These are phyloP conservation scores for Hylaeus anthracinus DNA, from an alignment of 1,140 invertebrate species.

Conservation along the genomic window DNA sequence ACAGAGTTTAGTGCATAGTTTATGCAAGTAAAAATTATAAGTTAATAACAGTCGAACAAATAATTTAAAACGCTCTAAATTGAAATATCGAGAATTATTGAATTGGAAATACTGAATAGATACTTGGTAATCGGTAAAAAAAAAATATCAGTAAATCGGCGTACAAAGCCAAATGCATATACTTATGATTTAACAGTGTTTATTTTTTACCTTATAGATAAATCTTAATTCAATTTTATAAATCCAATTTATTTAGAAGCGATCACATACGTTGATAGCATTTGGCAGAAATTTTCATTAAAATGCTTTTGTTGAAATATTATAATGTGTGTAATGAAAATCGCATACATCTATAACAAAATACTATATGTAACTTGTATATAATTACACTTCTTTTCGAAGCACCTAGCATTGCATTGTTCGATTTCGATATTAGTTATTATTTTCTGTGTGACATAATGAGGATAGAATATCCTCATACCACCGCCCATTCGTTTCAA, in stretches of 20 bases:
- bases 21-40: neutral
- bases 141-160: neutral
- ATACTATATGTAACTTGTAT: conserved; percentile 32
- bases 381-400: conserved; percentile 31
- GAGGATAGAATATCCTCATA: conserved; percentile 88
- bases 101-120: too few species aligned
- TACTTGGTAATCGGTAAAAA: neutral
- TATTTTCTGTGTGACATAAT: conserved; percentile 83
- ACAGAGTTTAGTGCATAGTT: conserved; percentile 2
- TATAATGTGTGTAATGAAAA: conserved; percentile 18
- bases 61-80: conserved; percentile 2
- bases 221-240: neutral
- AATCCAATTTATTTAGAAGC: conserved; percentile 14
- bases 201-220: conserved; percentile 18
- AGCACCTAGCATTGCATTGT: conserved; percentile 36
- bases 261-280: conserved; percentile 15
- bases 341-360: conserved; percentile 17
- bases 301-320: conserved; percentile 14
- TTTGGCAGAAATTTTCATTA: conserved; percentile 19
- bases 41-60: neutral
- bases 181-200: neutral
- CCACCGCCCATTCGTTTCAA: conserved; percentile 87
- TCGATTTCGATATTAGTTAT: conserved; percentile 74
- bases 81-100: neutral
- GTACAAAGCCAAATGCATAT: conserved; percentile 19